These are phyloP conservation scores for Bombyx mori DNA, from an alignment of 1,140 invertebrate genomes.

Conservation along the genomic window ASM3026992v2 NC_085129.1:7034001-7034500, in stretches of 20 bases:
- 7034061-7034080: too few species aligned
- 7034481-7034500: constrained; percentile 1
- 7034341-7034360: constrained; percentile 39
- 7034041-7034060: too few species aligned
- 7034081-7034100: too few species aligned
- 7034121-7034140: neutral
- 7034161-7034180: neutral
- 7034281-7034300: constrained; percentile 31
- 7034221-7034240: constrained; percentile 15
- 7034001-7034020: too few species aligned
- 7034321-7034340: constrained; percentile 51
- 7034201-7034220: constrained; percentile 1
- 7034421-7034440: constrained; percentile 58
- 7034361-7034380: constrained; percentile 36
- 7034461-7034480: constrained; percentile 1
- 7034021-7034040: too few species aligned
- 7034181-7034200: constrained; percentile 1
- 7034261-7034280: constrained; percentile 7
- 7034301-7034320: constrained; percentile 33
- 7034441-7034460: constrained; percentile 7
- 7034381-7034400: constrained; percentile 65
- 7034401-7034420: constrained; percentile 53
- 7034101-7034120: too few species aligned
- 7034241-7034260: constrained; percentile 14
- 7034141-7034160: neutral